Percentiles rank a stretch among this genome's conserved stretches.
These are phyloP conservation scores for Paratrypauchen microcephalus DNA, from an alignment of 2,797 vertebrate species.

Conservation along the genomic window DNA sequence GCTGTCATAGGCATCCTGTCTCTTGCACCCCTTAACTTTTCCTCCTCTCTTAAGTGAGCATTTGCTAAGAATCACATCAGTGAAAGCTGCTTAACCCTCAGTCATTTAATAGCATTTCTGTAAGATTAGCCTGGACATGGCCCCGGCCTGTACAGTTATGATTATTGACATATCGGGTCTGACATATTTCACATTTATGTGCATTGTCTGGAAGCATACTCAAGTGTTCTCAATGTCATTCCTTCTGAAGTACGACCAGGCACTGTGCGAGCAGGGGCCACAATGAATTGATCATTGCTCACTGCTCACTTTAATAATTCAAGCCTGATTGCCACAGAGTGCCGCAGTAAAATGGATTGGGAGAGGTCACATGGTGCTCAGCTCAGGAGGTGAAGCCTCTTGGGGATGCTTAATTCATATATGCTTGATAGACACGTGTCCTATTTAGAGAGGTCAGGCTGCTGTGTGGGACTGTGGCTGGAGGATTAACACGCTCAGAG, in stretches of 20 bases:
- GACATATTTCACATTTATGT: conserved; percentile 80
- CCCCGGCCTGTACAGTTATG: conserved; percentile 73
- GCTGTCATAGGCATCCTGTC: conserved; percentile 6
- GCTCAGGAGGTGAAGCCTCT: conserved; percentile 86
- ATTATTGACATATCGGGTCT: conserved; percentile 78
- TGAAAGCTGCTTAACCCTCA: conserved; percentile 38
- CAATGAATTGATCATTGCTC: conserved; percentile 82
- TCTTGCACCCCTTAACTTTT: conserved; percentile 31
- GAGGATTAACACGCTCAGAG: conserved; percentile 64
- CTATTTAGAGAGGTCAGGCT: conserved; percentile 86
- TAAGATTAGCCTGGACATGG: conserved; percentile 70
- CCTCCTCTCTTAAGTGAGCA: conserved; percentile 23
- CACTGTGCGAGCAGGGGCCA: conserved; percentile 59
- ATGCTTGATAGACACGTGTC: conserved; percentile 90
- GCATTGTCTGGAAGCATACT: conserved; percentile 78
- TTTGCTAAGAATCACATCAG: conserved; percentile 33
- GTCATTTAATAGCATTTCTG: conserved; percentile 64
- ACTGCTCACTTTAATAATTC: conserved; percentile 83
- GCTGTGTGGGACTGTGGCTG: conserved; percentile 57
- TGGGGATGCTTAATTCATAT: conserved; percentile 91
- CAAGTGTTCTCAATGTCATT: conserved; percentile 78
- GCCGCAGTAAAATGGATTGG: conserved; percentile 82
- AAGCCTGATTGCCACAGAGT: conserved; percentile 81
- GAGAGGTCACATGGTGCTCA: conserved; percentile 81
- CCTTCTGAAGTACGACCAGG: conserved; percentile 71